A percentile compares a stretch with the other conserved stretches of the same genome.
Evolutionary conservation across 2,888 invertebrate genomes (phyloP).

Genomic region (Heteromyza rotundicornis): DNA sequence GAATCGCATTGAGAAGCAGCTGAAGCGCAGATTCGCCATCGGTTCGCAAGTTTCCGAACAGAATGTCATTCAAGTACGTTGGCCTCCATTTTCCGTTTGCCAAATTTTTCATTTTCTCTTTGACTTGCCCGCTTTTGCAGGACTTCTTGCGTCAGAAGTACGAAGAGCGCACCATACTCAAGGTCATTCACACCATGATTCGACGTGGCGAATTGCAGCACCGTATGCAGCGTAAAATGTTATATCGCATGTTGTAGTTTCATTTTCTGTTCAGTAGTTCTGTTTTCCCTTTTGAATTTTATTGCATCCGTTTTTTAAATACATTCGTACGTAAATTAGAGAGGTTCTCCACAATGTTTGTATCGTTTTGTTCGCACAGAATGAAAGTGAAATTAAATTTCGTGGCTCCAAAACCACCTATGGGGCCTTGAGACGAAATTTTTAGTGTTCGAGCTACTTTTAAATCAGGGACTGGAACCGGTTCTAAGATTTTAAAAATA

Average conservation of each 20-base stretch:
- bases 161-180: conserved; percentile 82
- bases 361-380: no score
- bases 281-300: no score
- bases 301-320: no score
- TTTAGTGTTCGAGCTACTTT: no score
- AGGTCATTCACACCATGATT: conserved; percentile 94
- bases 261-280: no score
- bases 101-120: conserved; percentile 3
- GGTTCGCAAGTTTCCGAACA: conserved; percentile 97
- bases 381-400: no score
- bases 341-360: no score
- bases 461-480: no score
- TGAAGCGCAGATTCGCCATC: conserved; percentile 91
- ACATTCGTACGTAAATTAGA: no score
- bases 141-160: conserved; percentile 87
- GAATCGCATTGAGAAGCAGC: conserved; percentile 88
- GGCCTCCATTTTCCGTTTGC: not conserved
- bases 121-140: conserved; percentile 36
- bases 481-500: no score
- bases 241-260: conserved; percentile 79
- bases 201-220: conserved; percentile 95
- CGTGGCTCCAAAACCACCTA: no score
- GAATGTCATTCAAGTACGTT: conserved; percentile 77
- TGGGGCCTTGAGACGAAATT: no score
- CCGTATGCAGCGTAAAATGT: conserved; percentile 95